These are phyloP conservation scores for Erinaceus europaeus DNA, from an alignment of 2,113 vertebrate genomes.

Conservation along the genomic window DNA sequence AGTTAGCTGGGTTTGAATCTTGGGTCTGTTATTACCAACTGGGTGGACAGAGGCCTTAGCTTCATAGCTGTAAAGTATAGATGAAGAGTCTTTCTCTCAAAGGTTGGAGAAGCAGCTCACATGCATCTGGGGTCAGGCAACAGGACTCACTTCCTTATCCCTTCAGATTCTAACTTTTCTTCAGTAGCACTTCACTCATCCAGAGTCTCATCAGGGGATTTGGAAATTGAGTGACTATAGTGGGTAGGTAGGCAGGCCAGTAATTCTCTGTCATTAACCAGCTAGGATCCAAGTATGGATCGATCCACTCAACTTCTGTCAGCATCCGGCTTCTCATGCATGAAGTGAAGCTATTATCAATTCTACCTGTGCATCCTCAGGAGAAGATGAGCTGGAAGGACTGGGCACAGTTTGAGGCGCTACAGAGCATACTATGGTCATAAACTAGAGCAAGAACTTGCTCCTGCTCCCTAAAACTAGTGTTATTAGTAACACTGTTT, in stretches of 20 bases:
- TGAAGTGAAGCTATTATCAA: background rate
- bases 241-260: background rate
- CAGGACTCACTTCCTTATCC: background rate
- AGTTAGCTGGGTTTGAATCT: background rate
- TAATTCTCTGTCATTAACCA: background rate
- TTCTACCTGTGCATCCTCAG: background rate
- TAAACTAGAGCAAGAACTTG: accelerated
- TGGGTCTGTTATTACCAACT: background rate
- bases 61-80: background rate
- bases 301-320: background rate
- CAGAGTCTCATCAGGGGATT: background rate
- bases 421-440: too few relatives aligned
- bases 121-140: too few relatives aligned
- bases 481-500: too few relatives aligned
- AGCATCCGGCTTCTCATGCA: background rate
- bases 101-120: background rate
- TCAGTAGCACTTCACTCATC: background rate
- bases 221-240: background rate
- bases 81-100: background rate
- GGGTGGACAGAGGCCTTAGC: background rate
- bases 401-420: background rate
- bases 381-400: background rate
- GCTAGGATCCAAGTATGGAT: accelerated
- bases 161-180: background rate
- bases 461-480: background rate